Evolutionary conservation across 2,113 vertebrate species (phyloP), one percentile per base, ranked within the genome.

Genomic region (Meles meles): DNA sequence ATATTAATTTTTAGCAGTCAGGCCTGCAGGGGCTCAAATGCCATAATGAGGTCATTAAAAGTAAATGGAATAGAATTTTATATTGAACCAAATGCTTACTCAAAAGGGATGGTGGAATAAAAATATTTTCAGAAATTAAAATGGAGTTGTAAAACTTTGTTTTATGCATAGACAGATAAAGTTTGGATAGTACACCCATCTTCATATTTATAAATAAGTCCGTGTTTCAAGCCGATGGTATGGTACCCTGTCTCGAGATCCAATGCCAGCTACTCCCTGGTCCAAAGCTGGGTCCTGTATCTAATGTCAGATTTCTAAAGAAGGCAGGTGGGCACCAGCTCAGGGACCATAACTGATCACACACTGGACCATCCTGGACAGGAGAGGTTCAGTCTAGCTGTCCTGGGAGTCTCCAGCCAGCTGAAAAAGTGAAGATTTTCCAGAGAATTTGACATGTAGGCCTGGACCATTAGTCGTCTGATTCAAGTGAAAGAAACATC

Each of bases 11-110:
- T 94, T 79, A 94, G 71, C 80, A 94, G 47, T 71, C 88, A 96
- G 94, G 31, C 39, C 92, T 80, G 12, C 31, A 31, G 69, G 76
- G 63, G n/a, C 63, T 79, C 76, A 52, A 61, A 84, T 96, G 76
- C 88, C 85, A 96, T 97, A 96, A 98, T 97, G 79, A 94, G 94
- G 86, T 84, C 94, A 96, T 96, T 97, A 94, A 98, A 98, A 98
- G 89, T 90, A 94, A 96, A 93, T 96, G 92, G 74, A 69, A 93
- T 90, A n/a, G 47, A 94, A 94, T 80, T 94, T 96, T 96, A 88
- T 88, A 85, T 88, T 69, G 86, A 93, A 88, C 69, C 96, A 90
- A 90, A 96, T 96, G 81, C 81, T 97, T 93, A 34, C 31, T 80
- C 94, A 57, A 71, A 63, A 93, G 86, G 71, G 77, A 39, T 39